Evolutionary conservation across 2,113 vertebrate genomes (phyloP).

Genomic region (Serilophus lunatus): DNA sequence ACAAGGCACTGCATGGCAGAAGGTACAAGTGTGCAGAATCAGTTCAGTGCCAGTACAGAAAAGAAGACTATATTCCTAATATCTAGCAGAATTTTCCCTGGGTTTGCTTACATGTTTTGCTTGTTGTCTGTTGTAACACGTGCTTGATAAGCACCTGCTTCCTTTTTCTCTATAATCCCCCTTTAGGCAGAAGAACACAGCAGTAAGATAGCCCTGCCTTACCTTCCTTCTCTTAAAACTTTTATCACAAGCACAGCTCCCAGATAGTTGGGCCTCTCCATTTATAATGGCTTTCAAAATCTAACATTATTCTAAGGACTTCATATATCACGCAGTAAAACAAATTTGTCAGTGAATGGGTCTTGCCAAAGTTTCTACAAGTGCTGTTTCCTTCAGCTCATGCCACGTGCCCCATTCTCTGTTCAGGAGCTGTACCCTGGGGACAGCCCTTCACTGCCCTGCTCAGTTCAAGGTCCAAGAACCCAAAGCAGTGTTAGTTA

Average conservation of each 20-base stretch:
- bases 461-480: neutral
- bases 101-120: neutral
- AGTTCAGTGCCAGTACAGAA: neutral
- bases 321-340: neutral
- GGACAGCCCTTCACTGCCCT: neutral
- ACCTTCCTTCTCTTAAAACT: neutral
- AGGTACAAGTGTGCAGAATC: neutral
- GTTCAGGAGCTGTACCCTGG: neutral
- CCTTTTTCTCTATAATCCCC: neutral
- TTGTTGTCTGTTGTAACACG: neutral
- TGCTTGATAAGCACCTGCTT: neutral
- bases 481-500: neutral
- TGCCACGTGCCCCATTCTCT: neutral
- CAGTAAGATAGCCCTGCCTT: neutral
- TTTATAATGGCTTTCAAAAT: neutral
- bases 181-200: neutral
- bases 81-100: neutral
- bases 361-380: neutral
- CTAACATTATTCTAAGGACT: neutral
- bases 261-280: neutral
- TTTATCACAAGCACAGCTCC: neutral
- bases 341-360: neutral
- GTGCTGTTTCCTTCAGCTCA: neutral
- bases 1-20: fast-evolving
- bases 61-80: neutral